Conservation (phyloP, 2,797 vertebrate genomes). For the Poeciliopsis infans region DNA sequence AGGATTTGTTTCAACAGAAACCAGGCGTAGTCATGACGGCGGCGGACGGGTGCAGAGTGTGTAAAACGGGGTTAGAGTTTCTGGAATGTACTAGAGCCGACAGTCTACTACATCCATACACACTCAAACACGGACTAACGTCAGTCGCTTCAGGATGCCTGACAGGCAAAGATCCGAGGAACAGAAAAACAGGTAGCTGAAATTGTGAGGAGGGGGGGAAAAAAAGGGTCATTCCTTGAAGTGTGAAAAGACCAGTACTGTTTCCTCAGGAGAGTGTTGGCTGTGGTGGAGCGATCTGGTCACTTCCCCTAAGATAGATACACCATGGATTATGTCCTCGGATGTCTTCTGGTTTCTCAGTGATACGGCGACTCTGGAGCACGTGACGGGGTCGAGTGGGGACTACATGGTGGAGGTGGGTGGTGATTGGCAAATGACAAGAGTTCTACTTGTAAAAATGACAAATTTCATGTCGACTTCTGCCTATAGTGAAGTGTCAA, state of each 20-base stretch:
- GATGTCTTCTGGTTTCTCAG: constrained; percentile 78
- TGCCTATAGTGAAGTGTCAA: constrained; percentile 98
- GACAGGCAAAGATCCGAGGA: constrained; percentile 38
- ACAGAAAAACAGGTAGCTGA: constrained; percentile 17
- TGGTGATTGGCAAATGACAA: constrained; percentile 79
- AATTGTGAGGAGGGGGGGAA: constrained; percentile 17
- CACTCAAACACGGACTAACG: constrained; percentile 44
- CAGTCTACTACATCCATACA: constrained; percentile 70
- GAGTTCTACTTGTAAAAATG: constrained; percentile 66
- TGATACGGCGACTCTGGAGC: constrained; percentile 68
- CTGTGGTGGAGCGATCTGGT: constrained; percentile 58
- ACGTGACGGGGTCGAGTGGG: constrained; percentile 65
- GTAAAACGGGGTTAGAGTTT: constrained; percentile 60
- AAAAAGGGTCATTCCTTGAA: constrained; percentile 52
- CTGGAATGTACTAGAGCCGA: constrained; percentile 87
- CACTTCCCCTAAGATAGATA: constrained; percentile 67
- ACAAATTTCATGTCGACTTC: constrained; percentile 92
- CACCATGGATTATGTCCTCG: constrained; percentile 68
- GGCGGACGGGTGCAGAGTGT: constrained; percentile 56
- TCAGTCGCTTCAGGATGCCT: constrained; percentile 55
- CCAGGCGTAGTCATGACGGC: constrained; percentile 45
- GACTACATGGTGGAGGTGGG: constrained; percentile 75
- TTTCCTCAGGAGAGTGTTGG: constrained; percentile 52
- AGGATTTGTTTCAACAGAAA: constrained; percentile 47
- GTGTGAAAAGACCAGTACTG: constrained; percentile 42